phyloP scores from a whole-genome alignment of 2,888 invertebrate genomes.

The Hemistola chrysoprasaria region DNA sequence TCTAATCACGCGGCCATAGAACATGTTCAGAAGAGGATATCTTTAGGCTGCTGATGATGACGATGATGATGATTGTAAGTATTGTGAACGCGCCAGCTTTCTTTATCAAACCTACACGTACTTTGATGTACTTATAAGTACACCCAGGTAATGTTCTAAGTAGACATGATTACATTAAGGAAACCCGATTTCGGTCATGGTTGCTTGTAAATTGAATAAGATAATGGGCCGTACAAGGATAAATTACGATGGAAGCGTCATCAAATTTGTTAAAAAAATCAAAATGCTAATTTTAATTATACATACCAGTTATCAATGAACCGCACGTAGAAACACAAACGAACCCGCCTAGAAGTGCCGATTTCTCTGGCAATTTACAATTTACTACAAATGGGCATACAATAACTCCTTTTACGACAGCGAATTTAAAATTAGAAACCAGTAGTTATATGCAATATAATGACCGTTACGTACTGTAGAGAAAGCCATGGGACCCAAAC shows the following conservation, averaged over 20 bases:
- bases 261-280: conserved; percentile 25
- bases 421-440: conserved; percentile 34
- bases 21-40: too few species aligned
- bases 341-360: conserved; percentile 21
- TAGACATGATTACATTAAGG: conserved; percentile 43
- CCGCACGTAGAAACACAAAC: conserved; percentile 17
- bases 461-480: conserved; percentile 26
- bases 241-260: conserved; percentile 41
- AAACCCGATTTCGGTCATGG: conserved; percentile 62
- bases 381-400: conserved; percentile 28
- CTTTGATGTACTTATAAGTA: too few species aligned
- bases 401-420: conserved; percentile 31
- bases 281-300: conserved; percentile 43
- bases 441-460: conserved; percentile 32
- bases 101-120: too few species aligned
- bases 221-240: conserved; percentile 62
- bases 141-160: conserved; percentile 8
- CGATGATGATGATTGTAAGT: too few species aligned
- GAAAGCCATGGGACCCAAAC: conserved; percentile 24
- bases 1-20: too few species aligned
- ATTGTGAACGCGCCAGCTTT: too few species aligned
- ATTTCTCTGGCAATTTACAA: conserved; percentile 27
- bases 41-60: too few species aligned
- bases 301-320: conserved; percentile 27
- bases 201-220: conserved; percentile 71